Base-by-base conservation (phyloP, 2,888 invertebrate genomes). In the Lacanobia oleracea region DNA sequence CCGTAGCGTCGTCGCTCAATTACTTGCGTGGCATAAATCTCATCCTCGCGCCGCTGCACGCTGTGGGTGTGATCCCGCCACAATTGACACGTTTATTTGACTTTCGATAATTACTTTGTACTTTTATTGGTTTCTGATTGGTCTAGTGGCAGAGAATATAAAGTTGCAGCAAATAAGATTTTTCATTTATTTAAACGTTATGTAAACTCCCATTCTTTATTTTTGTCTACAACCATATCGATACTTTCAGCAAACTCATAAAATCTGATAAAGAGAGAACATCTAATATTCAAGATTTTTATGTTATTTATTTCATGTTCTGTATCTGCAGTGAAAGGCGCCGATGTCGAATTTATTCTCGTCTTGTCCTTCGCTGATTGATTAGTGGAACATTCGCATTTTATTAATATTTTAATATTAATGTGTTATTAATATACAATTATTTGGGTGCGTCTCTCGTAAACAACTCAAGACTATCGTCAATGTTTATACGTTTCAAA, bases 1-100 rank as follows among this genome's bases (percentile, higher is more conserved):
- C 54, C 27, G 51, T 37, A 54, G 63, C 50, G 50, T 7, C 48
- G 18, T 48, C 71, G 65, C 33, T 27, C 53, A 74, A 78, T 81
- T 79, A 80, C 63, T 61, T 57, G 65, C 14, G 6, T 6, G 16
- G 72, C 72, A 85, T 86, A 85, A 84, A 85, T 84, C 77, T 75
- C 62, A 14, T 3, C 2, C 12, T 9, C 18, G 53, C 12, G 12
- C 12, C 43, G n/a, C 54, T 10, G 12, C 23, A 12, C 54, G 16
- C 54, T 63, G 83, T 82, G 75, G 82, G 79, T 65, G 79, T 73
- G 64, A 65, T 48, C 37, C 37, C 43, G 61, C 1, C 60, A 16
- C 18, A 57, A 68, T 72, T 80, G 72, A 71, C 65, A 70, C 37
- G 79, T 82, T 74, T 84, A 73, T 75, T 81, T 67, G 23, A 72